A percentile compares a stretch with the other conserved stretches of the same genome.
These are phyloP conservation scores for Pygmarrhopalites habei DNA, from an alignment of 1,140 invertebrate species.

Conservation along the genomic window DNA sequence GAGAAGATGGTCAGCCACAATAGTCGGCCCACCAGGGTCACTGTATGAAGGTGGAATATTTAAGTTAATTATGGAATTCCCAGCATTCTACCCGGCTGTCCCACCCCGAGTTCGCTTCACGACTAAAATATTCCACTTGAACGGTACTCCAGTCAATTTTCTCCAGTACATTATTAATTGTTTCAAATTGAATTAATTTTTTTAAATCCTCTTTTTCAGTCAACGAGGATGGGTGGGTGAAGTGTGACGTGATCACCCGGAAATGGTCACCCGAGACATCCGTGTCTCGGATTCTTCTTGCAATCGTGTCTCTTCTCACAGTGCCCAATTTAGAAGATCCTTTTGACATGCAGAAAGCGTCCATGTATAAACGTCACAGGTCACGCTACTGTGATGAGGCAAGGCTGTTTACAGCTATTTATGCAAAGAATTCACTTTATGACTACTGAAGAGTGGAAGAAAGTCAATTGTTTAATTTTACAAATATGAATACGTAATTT, in stretches of 20 bases:
- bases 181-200: no score
- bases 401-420: background rate
- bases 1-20: slow-evolving; percentile 3
- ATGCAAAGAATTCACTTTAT: background rate
- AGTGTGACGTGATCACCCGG: background rate
- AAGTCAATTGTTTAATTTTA: no score
- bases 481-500: no score
- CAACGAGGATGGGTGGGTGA: slow-evolving; percentile 9
- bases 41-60: slow-evolving; percentile 4
- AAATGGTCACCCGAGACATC: slow-evolving; percentile 11
- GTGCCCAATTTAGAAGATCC: slow-evolving; percentile 4
- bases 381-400: slow-evolving; percentile 6
- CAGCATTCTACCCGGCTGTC: slow-evolving; percentile 12
- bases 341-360: background rate
- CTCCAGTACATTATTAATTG: no score
- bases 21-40: slow-evolving; percentile 4
- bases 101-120: slow-evolving; percentile 4
- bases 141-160: no score
- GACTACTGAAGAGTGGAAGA: no score
- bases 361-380: background rate
- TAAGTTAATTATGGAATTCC: slow-evolving; percentile 10
- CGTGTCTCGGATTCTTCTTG: slow-evolving; percentile 2
- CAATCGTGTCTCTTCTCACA: slow-evolving; percentile 3
- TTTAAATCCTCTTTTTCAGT: no score
- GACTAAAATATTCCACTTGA: slow-evolving; percentile 9